Conservation (phyloP, 2,797 vertebrate genomes). For the Gouania willdenowi region DNA sequence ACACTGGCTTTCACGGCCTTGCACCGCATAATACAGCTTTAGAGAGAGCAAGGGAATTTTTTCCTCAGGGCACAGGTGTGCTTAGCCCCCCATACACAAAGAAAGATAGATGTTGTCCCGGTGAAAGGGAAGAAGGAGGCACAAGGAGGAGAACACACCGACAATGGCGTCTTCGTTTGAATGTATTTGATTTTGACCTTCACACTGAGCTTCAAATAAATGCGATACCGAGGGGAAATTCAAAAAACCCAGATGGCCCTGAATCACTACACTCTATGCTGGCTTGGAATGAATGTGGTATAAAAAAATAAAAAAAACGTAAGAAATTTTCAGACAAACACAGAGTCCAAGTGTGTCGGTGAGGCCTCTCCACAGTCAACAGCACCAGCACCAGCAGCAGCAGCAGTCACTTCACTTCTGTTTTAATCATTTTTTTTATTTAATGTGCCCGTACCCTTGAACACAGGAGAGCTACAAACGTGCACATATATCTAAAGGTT, state of each 20-base stretch:
- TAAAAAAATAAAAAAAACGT: constrained; percentile 29
- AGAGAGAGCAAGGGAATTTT: constrained; percentile 68
- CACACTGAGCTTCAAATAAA: constrained; percentile 61
- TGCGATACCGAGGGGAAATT: constrained; percentile 50
- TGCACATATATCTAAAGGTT: constrained; percentile 14
- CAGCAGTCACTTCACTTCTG: constrained; percentile 22
- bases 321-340: constrained; percentile 50
- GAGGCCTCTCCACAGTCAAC: constrained; percentile 41
- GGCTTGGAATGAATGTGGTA: constrained; percentile 43
- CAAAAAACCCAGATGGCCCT: constrained; percentile 61
- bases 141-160: constrained; percentile 56
- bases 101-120: constrained; percentile 58
- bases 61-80: constrained; percentile 68
- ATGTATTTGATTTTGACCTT: constrained; percentile 70
- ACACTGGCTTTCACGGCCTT: constrained; percentile 63
- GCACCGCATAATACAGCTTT: constrained; percentile 70
- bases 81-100: constrained; percentile 64
- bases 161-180: constrained; percentile 64
- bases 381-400: constrained; percentile 46
- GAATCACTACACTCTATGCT: constrained; percentile 42
- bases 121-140: constrained; percentile 61
- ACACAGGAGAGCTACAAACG: constrained; percentile 14
- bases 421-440: too few relatives aligned
- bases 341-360: constrained; percentile 34
- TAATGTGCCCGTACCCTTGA: constrained; percentile 29